Evolutionary conservation across 2,888 invertebrate genomes (phyloP).

Genomic region (Acronicta alni): DNA sequence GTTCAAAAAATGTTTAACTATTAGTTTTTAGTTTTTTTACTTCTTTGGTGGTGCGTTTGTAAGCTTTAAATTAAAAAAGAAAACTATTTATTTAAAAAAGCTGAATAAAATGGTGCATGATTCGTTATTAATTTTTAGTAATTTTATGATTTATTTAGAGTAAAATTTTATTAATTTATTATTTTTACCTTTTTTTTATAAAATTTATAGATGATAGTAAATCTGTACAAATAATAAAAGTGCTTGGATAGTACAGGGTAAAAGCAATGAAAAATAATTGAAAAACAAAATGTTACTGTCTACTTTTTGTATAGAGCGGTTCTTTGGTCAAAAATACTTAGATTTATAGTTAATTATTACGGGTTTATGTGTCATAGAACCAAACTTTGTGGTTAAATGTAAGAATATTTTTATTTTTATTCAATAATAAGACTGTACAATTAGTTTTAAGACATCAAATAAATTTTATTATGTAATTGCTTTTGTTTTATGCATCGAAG

Average conservation of each 20-base stretch:
- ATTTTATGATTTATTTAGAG: slow-evolving; percentile 24
- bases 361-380: slow-evolving; percentile 72
- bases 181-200: slow-evolving; percentile 24
- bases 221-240: slow-evolving; percentile 53
- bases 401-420: slow-evolving; percentile 35
- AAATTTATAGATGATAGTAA: slow-evolving; percentile 39
- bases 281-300: not conserved
- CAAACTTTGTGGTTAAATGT: slow-evolving; percentile 54
- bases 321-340: slow-evolving; percentile 12
- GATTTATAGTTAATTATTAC: slow-evolving; percentile 55
- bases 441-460: slow-evolving; percentile 49
- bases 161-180: slow-evolving; percentile 17
- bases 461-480: slow-evolving; percentile 22
- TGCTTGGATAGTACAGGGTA: slow-evolving; percentile 72
- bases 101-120: slow-evolving; percentile 82
- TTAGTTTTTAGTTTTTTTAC: slow-evolving; percentile 44
- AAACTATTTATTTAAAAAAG: slow-evolving; percentile 58
- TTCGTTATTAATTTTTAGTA: slow-evolving; percentile 43
- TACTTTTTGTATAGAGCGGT: slow-evolving; percentile 14
- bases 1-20: slow-evolving; percentile 48
- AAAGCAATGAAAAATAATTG: slow-evolving; percentile 12
- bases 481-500: too few species aligned
- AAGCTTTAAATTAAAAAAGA: slow-evolving; percentile 60
- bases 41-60: slow-evolving; percentile 49
- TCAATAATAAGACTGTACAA: slow-evolving; percentile 65